These are phyloP conservation scores for Pteromalus puparum DNA, from an alignment of 1,140 invertebrate species.

Conservation along the genomic window DNA sequence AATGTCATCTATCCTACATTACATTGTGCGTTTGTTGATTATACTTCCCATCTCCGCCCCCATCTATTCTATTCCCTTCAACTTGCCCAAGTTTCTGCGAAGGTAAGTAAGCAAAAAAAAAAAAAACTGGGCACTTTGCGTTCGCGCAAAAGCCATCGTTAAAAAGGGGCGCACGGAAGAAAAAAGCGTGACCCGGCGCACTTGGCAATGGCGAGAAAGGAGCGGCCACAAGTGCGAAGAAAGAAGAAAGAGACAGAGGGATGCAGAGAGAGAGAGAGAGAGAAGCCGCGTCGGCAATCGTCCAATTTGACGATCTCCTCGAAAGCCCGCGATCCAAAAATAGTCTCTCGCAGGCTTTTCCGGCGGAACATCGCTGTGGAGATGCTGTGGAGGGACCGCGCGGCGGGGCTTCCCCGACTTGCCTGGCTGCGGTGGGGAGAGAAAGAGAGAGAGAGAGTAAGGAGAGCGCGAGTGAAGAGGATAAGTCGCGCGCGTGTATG, in stretches of 20 bases:
- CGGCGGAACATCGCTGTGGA: neutral
- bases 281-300: constrained; percentile 35
- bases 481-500: constrained; percentile 47
- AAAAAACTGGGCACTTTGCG: too few species aligned
- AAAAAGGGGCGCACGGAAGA: too few species aligned
- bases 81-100: too few species aligned
- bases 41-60: too few species aligned
- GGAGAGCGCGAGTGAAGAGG: constrained; percentile 41
- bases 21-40: constrained; percentile 26
- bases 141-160: too few species aligned
- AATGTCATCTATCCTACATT: constrained; percentile 73
- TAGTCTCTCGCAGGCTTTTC: neutral
- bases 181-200: neutral
- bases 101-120: too few species aligned
- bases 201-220: neutral
- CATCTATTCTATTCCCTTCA: too few species aligned
- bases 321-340: constrained; percentile 20
- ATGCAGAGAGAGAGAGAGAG: too few species aligned
- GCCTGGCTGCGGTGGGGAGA: neutral
- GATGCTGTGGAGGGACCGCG: too few species aligned
- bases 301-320: constrained; percentile 45
- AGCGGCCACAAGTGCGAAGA: neutral
- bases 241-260: too few species aligned
- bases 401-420: neutral
- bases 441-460: too few species aligned